Conservation (phyloP, 1,140 invertebrate species). For the Bactericera cockerelli region DNA sequence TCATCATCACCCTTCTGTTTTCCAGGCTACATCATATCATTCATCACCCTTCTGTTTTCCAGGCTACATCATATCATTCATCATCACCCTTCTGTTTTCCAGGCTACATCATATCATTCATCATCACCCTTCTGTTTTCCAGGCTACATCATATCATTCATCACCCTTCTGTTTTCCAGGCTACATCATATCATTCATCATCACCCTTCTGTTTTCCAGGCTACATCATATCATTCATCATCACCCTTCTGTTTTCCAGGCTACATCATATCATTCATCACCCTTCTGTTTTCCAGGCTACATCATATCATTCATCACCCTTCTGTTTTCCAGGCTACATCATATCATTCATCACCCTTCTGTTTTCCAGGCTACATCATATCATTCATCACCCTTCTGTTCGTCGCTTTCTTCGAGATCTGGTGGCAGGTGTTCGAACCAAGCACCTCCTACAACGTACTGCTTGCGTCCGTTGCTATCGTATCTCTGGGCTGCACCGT, state of each 20-base stretch:
- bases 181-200: conserved; percentile 38
- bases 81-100: conserved; percentile 4
- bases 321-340: conserved; percentile 65
- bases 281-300: conserved; percentile 61
- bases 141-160: conserved; percentile 53
- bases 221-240: conserved; percentile 54
- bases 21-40: too few relatives aligned
- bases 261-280: conserved; percentile 64
- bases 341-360: neutral
- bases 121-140: conserved; percentile 60
- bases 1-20: conserved; percentile 60
- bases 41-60: too few relatives aligned
- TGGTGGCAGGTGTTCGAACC: conserved; percentile 61
- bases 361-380: conserved; percentile 57
- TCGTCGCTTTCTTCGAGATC: conserved; percentile 69
- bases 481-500: conserved; percentile 81
- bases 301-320: conserved; percentile 51
- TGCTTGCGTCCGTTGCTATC: conserved; percentile 64
- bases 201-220: neutral
- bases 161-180: conserved; percentile 58
- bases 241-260: conserved; percentile 67
- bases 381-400: conserved; percentile 60
- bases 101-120: conserved; percentile 47
- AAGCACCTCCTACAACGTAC: conserved; percentile 58
- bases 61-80: conserved; percentile 42